Evolutionary conservation across 1,140 invertebrate species (phyloP).

Genomic region (Pseudomyrmex sp.): DNA sequence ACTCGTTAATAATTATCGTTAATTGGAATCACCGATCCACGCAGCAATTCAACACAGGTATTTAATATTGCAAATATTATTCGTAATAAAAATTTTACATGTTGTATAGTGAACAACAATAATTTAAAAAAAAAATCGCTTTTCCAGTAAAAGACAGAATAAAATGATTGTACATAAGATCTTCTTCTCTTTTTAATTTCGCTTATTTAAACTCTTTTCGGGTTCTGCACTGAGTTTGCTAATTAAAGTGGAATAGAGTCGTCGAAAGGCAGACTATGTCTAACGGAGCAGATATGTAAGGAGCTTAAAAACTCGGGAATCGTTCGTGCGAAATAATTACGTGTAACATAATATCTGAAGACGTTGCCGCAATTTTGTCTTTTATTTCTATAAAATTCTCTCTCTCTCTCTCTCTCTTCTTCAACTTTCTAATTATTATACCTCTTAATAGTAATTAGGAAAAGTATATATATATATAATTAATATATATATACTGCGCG

Average conservation of each 20-base stretch:
- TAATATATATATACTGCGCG: no score
- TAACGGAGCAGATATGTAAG: not conserved
- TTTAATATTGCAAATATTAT: slow-evolving; percentile 13
- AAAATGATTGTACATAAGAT: not conserved
- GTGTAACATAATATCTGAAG: not conserved
- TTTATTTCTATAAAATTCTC: not conserved
- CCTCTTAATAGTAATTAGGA: not conserved
- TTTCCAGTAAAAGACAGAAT: not conserved
- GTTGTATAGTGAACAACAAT: not conserved
- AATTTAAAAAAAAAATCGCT: not conserved
- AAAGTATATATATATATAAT: not conserved
- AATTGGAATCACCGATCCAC: not conserved
- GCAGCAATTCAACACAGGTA: slow-evolving; percentile 6
- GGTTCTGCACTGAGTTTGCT: slow-evolving; percentile 8
- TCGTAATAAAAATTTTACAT: not conserved
- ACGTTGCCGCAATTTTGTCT: not conserved
- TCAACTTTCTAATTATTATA: not conserved
- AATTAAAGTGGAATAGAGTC: slow-evolving; percentile 32
- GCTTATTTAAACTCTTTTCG: slow-evolving; percentile 9
- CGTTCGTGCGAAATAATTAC: slow-evolving; percentile 16
- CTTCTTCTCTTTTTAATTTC: slow-evolving; percentile 20
- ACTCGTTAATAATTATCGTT: slow-evolving; percentile 26
- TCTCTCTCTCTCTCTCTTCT: not conserved
- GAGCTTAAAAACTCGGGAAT: slow-evolving; percentile 24
- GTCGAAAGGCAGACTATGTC: not conserved